A percentile compares a stretch with the other conserved stretches of the same genome.
These are phyloP conservation scores for Ctenopoma multispine DNA, from an alignment of 2,797 vertebrate genomes.

Conservation along the genomic window DNA sequence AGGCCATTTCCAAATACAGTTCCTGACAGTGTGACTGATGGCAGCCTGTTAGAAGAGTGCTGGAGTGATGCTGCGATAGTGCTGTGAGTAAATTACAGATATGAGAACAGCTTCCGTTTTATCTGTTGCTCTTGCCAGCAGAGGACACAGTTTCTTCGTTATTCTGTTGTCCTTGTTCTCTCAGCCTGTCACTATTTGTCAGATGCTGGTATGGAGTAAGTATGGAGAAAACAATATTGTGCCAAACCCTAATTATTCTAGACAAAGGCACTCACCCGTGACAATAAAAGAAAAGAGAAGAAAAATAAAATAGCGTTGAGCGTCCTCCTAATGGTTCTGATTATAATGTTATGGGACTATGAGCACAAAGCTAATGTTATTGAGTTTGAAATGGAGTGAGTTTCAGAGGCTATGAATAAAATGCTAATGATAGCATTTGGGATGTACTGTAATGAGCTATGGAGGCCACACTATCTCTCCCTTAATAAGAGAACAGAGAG, in stretches of 20 bases:
- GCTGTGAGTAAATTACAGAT: conserved; percentile 49
- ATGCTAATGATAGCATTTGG: conserved; percentile 71
- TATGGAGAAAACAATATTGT: conserved; percentile 32
- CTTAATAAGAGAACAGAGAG: conserved; percentile 73
- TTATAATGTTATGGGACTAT: conserved; percentile 48
- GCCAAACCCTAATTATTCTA: conserved; percentile 44
- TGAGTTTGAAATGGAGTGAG: conserved; percentile 49
- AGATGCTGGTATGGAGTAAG: conserved; percentile 19
- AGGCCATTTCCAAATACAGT: conserved; percentile 63
- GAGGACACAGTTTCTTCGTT: conserved; percentile 40
- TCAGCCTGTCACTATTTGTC: conserved; percentile 31
- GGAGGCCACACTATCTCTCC: conserved; percentile 56
- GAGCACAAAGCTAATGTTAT: conserved; percentile 54
- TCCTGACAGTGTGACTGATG: conserved; percentile 72
- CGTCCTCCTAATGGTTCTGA: conserved; percentile 56
- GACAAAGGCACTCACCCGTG: conserved; percentile 36
- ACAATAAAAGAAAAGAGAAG: conserved; percentile 3
- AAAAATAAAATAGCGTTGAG: conserved; percentile 35
- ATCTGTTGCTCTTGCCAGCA: conserved; percentile 27
- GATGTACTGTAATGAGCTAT: conserved; percentile 64
- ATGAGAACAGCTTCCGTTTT: conserved; percentile 27
- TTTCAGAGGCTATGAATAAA: conserved; percentile 65
- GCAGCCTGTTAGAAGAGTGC: conserved; percentile 35
- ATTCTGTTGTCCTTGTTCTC: conserved; percentile 32
- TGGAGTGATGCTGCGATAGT: conserved; percentile 42